Conservation (phyloP, 2,888 invertebrate genomes). For the Enchytraeus crypticus region DNA sequence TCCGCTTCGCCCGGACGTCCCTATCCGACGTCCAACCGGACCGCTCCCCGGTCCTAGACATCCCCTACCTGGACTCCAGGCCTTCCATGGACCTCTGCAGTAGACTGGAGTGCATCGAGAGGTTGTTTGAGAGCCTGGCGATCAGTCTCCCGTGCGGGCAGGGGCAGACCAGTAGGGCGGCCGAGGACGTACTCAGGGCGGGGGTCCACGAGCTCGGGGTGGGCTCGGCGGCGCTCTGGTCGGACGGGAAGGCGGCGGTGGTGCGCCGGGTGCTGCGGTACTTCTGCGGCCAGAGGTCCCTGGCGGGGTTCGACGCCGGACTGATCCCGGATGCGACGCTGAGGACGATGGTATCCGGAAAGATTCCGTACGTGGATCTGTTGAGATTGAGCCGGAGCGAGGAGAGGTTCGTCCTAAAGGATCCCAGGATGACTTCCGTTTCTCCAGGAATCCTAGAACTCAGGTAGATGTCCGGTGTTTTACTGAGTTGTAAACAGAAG, state of each 20-base stretch:
- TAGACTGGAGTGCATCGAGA: constrained; percentile 22
- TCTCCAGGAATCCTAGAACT: not conserved
- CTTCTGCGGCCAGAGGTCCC: constrained; percentile 20
- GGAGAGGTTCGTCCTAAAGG: constrained; percentile 23
- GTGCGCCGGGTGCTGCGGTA: constrained; percentile 21
- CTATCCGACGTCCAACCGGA: constrained; percentile 9
- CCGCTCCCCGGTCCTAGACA: not conserved
- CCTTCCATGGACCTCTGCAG: constrained; percentile 5
- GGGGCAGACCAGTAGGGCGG: constrained; percentile 15
- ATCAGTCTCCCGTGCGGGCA: constrained; percentile 23
- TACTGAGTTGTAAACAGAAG: too few species aligned
- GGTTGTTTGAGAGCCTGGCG: constrained; percentile 25
- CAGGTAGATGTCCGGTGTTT: not conserved
- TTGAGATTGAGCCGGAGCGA: constrained; percentile 20
- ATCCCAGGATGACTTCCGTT: constrained; percentile 1
- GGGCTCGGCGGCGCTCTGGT: constrained; percentile 22
- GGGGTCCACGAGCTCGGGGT: constrained; percentile 17
- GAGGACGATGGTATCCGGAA: constrained; percentile 21
- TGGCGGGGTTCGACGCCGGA: constrained; percentile 14
- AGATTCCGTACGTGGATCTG: constrained; percentile 24
- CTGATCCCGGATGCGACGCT: constrained; percentile 22
- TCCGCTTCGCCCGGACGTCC: constrained; percentile 21
- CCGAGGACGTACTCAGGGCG: constrained; percentile 17
- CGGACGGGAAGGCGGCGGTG: constrained; percentile 20
- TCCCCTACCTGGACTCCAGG: not conserved